Evolutionary conservation across 2,797 vertebrate species (phyloP), one percentile per base, ranked within the genome.

Genomic region (Paguma larvata): DNA sequence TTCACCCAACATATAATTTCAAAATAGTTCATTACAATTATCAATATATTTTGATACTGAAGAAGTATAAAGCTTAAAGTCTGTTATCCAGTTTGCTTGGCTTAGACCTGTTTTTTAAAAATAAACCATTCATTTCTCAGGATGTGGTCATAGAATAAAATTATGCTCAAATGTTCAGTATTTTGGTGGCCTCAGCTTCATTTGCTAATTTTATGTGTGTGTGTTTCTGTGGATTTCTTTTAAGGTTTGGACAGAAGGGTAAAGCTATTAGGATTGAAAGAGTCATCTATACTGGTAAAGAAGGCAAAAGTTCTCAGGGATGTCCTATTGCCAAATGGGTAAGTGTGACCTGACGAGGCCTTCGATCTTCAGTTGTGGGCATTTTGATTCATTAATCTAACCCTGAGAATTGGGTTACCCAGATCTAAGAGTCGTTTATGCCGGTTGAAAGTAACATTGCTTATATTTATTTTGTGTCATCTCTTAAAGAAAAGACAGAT

Each of bases 301-400:
- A 99, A 99, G 99, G 99, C 96, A 99, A 99, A 98, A 99, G 99
- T 98, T 99, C 99, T 97, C 99, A 99, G 98, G 99, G 99, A 95
- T 99, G 99, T 97, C 99, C 99, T 89, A 99, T 99, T 98, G 99
- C 99, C 89, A 99, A 99, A 99, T 99, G 99, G 99, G 99, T 99
- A 99, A 99, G 99, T 98, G 73, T 98, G 90, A 78, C 96, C 68
- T 65, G 78, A 87, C 67, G 41, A 59, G 78, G 44, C 51, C n/a
- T 91, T 85, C 77, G 70, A 21, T 75, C 80, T 91, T 91, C 23
- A 19, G 0, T 83, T 59, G 41, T 38, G 78, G 34, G 67, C 9
- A 2, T 88, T 97, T 87, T 62, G 15, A 92, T 88, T 92, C 41
- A 68, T 73, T 85, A 30, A 56, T 82, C 30, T 84, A 59, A 95